Base-by-base conservation (phyloP, 2,113 vertebrate species). In the Tachuris rubrigastra region DNA sequence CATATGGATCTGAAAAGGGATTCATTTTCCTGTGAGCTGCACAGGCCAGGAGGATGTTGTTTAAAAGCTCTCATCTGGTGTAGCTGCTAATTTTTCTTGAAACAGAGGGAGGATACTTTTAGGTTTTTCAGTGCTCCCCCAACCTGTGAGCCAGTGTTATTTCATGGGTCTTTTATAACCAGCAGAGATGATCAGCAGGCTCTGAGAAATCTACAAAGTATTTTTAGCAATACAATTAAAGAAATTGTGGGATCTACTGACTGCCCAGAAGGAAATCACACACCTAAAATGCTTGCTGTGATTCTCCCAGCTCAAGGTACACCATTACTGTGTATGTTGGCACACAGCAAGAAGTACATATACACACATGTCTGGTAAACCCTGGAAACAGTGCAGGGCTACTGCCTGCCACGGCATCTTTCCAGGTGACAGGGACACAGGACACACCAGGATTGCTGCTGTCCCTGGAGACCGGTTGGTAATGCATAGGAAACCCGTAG, bases 11-110 rank as follows among this genome's bases (percentile, higher is more conserved):
- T 90, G 88, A 79, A 84, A 90, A 72, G 13, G 25, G 37, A 67
- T 90, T 90, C 2, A 28, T 95, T 92, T 93, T 93, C 88, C 85
- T 93, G 79, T 84, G 69, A 72, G 76, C 60, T 68, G 33, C 49
- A 42, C 0, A 3, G 65, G 68, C 83, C 83, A 85, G 77, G 77
- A 92, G 79, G 66, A 76, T 72, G 79, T 68, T 60, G 49, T 82
- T 93, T 68, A 39, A 81, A 78, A 84, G 12, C 14, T 71, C 47
- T 84, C 31, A 63, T 63, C 24, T 55, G 63, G 39, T 60, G 42
- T 56, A 68, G 68, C 41, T 65, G 44, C 68, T 89, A 58, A 14
- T 78, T 78, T 90, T 60, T 78, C 83, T 63, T 42, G 27, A 69
- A 88, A 71, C 0, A 11, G 8, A 41, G 33, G 21, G 21, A 77